Evolutionary conservation across 2,888 invertebrate genomes (phyloP), one percentile per base, ranked within the genome.

Genomic region (Lycophotia porphyrea): DNA sequence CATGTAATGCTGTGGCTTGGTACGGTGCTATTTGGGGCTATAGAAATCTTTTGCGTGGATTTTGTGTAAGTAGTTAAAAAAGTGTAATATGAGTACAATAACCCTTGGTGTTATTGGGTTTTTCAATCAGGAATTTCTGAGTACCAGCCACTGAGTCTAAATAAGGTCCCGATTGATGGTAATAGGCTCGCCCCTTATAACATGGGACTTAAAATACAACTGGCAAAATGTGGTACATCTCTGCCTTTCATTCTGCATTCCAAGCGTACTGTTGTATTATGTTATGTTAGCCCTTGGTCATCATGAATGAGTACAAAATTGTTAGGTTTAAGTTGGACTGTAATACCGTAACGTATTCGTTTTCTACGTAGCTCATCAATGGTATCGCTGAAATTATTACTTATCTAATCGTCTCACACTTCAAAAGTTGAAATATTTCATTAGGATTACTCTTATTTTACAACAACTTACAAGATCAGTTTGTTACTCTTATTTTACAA

Each of bases 401-500:
- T 65, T 63, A 52, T 44, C n/a, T 52, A 36, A 36, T 61, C 60
- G 1, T 27, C 27, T 44, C 21, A 63, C n/a, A 36, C 31, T 52
- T 78, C 2, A 44, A 15, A 18, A 31, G 15, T 55, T 63, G 34
- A 55, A 63, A 63, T 36, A n/a, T n/a, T 39, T 15, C 36, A 9
- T 69, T 18, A 9, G n/a, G 3, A 36, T 69, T 69, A 21, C 52
- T 21, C 11, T 71, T 63, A 52, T 63, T 67, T 52, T 63, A 24
- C 13, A 55, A 24, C 8, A n/a, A 47, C 34, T 70, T 64, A 3
- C 21, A 47, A 55, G 9, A 71, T 34, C n/a, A n/a, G n/a, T n/a
- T n/a, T n/a, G n/a, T 68, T 67, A 21, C 49, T 21, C 9, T 78
- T 61, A 52, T 63, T 69, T 55, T 64, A n/a, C 15, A 55, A 24